Evolutionary conservation across 2,113 vertebrate species (phyloP).

Genomic region (Serranochromis macrocephalus): DNA sequence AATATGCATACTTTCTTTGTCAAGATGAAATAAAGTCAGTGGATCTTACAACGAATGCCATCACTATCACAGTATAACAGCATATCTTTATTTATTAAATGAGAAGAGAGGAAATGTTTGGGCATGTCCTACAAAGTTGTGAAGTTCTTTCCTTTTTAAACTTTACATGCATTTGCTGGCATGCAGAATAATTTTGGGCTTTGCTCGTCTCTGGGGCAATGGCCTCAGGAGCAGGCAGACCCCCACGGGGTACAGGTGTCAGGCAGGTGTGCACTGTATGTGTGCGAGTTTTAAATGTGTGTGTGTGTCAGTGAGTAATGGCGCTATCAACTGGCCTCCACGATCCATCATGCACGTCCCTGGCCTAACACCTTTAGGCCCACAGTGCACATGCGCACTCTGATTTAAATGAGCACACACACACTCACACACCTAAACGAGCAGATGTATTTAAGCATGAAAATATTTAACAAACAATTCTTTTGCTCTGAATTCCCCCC

Average conservation of each 20-base stretch:
- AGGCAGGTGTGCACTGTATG: conserved; percentile 79
- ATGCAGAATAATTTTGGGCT: conserved; percentile 68
- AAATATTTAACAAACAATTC: neutral
- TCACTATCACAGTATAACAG: neutral
- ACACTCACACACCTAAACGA: neutral
- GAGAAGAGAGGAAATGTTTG: neutral
- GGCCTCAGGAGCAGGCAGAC: conserved; percentile 71
- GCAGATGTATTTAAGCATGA: conserved; percentile 15
- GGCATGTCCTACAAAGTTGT: conserved; percentile 65
- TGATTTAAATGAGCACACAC: conserved; percentile 23
- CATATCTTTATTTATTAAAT: neutral
- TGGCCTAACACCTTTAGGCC: conserved; percentile 60
- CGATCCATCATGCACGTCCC: conserved; percentile 90
- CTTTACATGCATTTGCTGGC: conserved; percentile 58
- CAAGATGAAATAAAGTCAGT: neutral
- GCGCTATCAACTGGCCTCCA: conserved; percentile 89
- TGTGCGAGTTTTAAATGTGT: conserved; percentile 42
- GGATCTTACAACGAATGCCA: neutral
- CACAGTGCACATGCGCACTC: conserved; percentile 46
- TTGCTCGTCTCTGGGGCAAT: conserved; percentile 69
- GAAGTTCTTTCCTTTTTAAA: conserved; percentile 49
- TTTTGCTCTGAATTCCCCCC: neutral
- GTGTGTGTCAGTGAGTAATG: conserved; percentile 84
- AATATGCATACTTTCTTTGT: neutral
- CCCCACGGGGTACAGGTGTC: conserved; percentile 83